Evolutionary conservation across 1,140 invertebrate species (phyloP).

Genomic region (Drosophila kohkoa): DNA sequence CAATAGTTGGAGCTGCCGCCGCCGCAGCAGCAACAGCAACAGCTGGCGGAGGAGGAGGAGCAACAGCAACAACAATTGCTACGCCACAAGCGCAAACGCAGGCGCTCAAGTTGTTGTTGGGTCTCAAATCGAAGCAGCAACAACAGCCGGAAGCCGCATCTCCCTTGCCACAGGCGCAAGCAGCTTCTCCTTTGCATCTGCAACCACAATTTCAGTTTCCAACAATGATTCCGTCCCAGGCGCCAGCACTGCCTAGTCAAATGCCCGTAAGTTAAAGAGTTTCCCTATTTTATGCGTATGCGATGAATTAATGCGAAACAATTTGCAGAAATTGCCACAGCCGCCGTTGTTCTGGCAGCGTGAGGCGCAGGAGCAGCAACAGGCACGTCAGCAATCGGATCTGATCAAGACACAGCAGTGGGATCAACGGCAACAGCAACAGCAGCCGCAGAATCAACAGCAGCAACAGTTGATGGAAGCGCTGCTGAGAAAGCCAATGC

Average conservation of each 20-base stretch:
- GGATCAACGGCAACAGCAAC: slow-evolving; percentile 1
- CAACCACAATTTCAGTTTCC: neutral
- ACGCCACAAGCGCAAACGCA: slow-evolving; percentile 45
- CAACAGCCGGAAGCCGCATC: neutral
- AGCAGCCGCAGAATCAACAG: neutral
- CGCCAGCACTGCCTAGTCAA: slow-evolving; percentile 18
- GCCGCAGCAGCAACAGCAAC: slow-evolving; percentile 20
- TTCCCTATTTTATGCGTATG: too few species aligned
- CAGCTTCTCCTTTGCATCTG: neutral
- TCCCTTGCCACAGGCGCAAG: neutral
- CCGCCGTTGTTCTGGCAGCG: slow-evolving; percentile 67
- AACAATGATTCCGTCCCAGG: slow-evolving; percentile 10
- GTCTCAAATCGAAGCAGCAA: slow-evolving; percentile 29
- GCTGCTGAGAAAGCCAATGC: neutral
- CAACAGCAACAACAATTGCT: slow-evolving; percentile 19
- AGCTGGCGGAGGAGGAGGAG: neutral
- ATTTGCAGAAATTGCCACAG: slow-evolving; percentile 58
- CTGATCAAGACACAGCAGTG: slow-evolving; percentile 9
- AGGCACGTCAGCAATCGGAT: slow-evolving; percentile 1
- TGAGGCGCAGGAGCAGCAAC: slow-evolving; percentile 46
- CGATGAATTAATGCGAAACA: neutral
- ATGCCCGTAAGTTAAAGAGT: slow-evolving; percentile 34
- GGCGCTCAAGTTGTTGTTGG: slow-evolving; percentile 56
- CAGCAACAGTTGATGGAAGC: slow-evolving; percentile 1
- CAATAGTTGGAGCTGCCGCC: neutral